Conservation (phyloP, 30 jellyfish, hydroid and myxozoan genomes). For the Nemopilema nomurai region DNA sequence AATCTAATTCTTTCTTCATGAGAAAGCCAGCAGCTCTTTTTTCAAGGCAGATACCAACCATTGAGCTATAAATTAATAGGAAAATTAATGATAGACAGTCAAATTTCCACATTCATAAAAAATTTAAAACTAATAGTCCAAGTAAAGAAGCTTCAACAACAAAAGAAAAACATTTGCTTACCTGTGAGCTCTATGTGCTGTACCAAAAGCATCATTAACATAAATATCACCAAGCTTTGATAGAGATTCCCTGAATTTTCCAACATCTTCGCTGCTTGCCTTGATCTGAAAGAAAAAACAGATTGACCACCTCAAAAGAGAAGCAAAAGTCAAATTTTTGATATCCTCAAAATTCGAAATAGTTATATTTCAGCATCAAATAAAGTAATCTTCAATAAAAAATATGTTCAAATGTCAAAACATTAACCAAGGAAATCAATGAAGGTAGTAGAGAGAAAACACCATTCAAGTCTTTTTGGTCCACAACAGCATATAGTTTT, state of each 20-base stretch:
- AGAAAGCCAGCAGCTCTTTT: slow-evolving; percentile 97
- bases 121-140: background rate
- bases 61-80: slow-evolving; percentile 63
- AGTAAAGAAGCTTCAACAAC: background rate
- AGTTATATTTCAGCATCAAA: too few species aligned
- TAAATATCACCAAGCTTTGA: slow-evolving; percentile 98
- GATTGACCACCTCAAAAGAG: too few species aligned
- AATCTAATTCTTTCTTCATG: slow-evolving; percentile 90
- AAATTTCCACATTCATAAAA: background rate
- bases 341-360: too few species aligned
- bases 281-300: slow-evolving; percentile 54
- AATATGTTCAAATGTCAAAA: too few species aligned
- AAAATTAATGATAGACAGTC: background rate
- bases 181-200: slow-evolving; percentile 99
- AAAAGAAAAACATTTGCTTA: background rate
- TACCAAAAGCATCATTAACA: slow-evolving; percentile 99
- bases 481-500: too few species aligned
- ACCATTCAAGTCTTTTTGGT: too few species aligned
- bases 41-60: slow-evolving; percentile 89
- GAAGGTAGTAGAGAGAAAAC: too few species aligned
- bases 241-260: slow-evolving; percentile 79
- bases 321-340: too few species aligned
- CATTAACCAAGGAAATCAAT: too few species aligned
- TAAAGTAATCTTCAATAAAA: too few species aligned
- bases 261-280: slow-evolving; percentile 81